These are phyloP conservation scores for Cheumatopsyche charites DNA, from an alignment of 1,140 invertebrate genomes.

Conservation along the genomic window DNA sequence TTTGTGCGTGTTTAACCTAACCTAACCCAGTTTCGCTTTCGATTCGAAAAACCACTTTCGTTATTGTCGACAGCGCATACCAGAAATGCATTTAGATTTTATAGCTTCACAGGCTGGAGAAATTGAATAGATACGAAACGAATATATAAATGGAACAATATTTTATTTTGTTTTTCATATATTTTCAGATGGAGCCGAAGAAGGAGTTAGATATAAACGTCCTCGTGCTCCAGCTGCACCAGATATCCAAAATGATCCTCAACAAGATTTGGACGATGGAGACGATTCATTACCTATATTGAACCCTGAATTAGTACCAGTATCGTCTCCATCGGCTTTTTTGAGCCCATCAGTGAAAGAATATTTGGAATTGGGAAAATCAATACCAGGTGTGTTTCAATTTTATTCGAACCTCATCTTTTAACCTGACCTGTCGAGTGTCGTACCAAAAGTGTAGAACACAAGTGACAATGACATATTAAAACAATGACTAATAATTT, in stretches of 20 bases:
- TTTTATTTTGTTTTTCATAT: too few species aligned
- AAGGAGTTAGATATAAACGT: conserved; percentile 63
- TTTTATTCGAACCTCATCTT: too few species aligned
- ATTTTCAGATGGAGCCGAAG: conserved; percentile 64
- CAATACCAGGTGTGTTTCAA: conserved; percentile 86
- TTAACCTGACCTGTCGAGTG: too few species aligned
- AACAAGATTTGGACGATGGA: conserved; percentile 72
- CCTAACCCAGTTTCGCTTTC: conserved; percentile 50
- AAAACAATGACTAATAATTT: too few species aligned
- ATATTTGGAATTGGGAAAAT: conserved; percentile 84
- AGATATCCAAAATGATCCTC: conserved; percentile 66
- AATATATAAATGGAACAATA: too few species aligned
- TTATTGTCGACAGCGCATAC: conserved; percentile 50
- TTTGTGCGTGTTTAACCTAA: conserved; percentile 12
- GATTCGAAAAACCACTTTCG: conserved; percentile 56
- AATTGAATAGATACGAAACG: too few species aligned
- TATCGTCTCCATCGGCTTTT: conserved; percentile 74
- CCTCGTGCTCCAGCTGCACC: conserved; percentile 68
- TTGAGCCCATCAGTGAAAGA: conserved; percentile 82
- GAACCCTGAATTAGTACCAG: conserved; percentile 56
- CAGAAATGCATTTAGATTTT: conserved; percentile 50
- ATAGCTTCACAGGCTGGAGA: conserved; percentile 3
- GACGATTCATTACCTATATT: conserved; percentile 66
- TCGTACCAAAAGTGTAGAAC: too few species aligned
- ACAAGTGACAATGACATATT: too few species aligned